These are phyloP conservation scores for Danio choprae DNA, from an alignment of 2,797 vertebrate genomes.

Conservation along the genomic window DNA sequence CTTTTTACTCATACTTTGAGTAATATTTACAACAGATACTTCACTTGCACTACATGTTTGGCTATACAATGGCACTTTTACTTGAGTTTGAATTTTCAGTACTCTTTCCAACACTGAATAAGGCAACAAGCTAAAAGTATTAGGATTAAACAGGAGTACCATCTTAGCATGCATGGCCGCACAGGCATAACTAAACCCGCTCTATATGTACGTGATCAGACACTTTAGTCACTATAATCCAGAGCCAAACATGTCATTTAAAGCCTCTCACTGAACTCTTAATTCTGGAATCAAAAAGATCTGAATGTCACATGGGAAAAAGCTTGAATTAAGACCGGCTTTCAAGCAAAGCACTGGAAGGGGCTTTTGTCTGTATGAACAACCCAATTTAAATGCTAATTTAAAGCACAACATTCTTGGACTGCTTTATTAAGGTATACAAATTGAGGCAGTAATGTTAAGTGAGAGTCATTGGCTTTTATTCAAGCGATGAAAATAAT, in stretches of 20 bases:
- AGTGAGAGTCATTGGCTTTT: not conserved
- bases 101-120: no score
- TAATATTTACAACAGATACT: no score
- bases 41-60: no score
- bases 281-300: slow-evolving; percentile 61
- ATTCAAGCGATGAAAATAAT: not conserved
- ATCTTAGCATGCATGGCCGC: not conserved
- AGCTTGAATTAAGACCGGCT: slow-evolving; percentile 63
- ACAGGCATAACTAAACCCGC: slow-evolving; percentile 8
- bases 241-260: slow-evolving; percentile 61
- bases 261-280: slow-evolving; percentile 62
- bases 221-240: slow-evolving; percentile 57
- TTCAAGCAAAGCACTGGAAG: slow-evolving; percentile 46
- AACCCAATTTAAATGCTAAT: slow-evolving; percentile 76
- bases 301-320: slow-evolving; percentile 38
- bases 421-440: slow-evolving; percentile 1
- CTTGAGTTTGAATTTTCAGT: no score
- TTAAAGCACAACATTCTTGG: slow-evolving; percentile 49
- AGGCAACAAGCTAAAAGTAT: no score
- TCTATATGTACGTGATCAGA: slow-evolving; percentile 8
- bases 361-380: slow-evolving; percentile 52
- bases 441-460: not conserved
- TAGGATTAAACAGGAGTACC: no score
- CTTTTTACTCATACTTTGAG: no score
- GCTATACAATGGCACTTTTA: no score